A percentile compares a stretch with the other conserved stretches of the same genome.
Conservation (phyloP, 2,113 vertebrate species). For the Myotis yumanensis region DNA sequence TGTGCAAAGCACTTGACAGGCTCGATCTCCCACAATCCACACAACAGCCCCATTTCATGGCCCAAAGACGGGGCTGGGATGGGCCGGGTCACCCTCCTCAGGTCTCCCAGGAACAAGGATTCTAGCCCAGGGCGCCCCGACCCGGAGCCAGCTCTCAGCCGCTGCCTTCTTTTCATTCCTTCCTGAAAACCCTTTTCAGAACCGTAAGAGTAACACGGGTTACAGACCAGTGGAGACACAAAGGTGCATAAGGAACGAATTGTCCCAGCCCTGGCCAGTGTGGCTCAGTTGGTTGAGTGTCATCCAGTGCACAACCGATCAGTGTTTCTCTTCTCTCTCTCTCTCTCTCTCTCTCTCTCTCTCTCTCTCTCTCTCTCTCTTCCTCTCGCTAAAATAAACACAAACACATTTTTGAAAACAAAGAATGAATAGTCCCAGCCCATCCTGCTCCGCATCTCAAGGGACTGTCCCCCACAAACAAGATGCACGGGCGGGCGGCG, state of each 20-base stretch:
- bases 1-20: rapidly evolving
- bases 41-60: rapidly evolving
- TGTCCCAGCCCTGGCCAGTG: too few species aligned
- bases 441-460: too few species aligned
- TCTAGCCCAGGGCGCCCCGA: neutral
- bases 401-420: too few species aligned
- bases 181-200: neutral
- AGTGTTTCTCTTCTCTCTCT: neutral
- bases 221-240: neutral
- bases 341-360: too few species aligned
- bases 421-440: too few species aligned
- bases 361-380: too few species aligned
- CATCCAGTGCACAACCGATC: neutral
- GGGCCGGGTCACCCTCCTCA: rapidly evolving
- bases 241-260: neutral
- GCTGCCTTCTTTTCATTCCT: rapidly evolving
- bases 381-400: too few species aligned
- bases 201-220: rapidly evolving
- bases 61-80: neutral
- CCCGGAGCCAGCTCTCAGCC: neutral
- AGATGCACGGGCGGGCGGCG: neutral
- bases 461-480: too few species aligned
- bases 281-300: neutral
- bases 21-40: rapidly evolving
- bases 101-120: neutral